These are phyloP conservation scores for Yponomeuta sedellus DNA, from an alignment of 2,888 invertebrate species.

Conservation along the genomic window DNA sequence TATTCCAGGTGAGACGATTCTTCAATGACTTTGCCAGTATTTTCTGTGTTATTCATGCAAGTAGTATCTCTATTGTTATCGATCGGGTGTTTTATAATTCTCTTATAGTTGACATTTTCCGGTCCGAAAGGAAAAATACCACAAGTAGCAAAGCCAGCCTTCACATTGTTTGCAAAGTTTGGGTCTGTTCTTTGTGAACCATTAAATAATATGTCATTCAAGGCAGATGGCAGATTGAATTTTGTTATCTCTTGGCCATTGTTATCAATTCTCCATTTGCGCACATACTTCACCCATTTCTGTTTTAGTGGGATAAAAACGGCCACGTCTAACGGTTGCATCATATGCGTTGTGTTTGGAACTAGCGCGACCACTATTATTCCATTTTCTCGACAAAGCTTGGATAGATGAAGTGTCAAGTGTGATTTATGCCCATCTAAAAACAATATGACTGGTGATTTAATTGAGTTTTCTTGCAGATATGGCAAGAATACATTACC, in stretches of 20 bases:
- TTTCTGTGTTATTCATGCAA: no score
- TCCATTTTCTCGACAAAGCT: slow-evolving; percentile 16
- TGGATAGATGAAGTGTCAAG: slow-evolving; percentile 12
- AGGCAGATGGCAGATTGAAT: slow-evolving; percentile 22
- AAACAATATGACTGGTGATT: slow-evolving; percentile 9
- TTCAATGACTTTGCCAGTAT: no score
- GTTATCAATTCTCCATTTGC: slow-evolving; percentile 25
- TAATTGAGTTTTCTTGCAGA: not conserved
- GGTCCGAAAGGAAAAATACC: no score
- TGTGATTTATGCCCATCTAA: slow-evolving; percentile 16
- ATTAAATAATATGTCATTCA: not conserved
- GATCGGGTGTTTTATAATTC: no score
- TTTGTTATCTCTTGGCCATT: slow-evolving; percentile 26
- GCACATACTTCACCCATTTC: slow-evolving; percentile 21
- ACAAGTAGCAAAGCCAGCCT: no score
- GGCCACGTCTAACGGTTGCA: no score
- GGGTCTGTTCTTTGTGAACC: no score
- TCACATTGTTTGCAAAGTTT: no score
- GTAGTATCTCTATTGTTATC: no score
- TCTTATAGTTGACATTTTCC: no score
- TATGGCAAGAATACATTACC: no score
- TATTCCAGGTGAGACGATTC: no score
- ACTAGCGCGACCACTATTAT: slow-evolving; percentile 14
- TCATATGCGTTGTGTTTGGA: slow-evolving; percentile 15
- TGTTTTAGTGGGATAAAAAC: slow-evolving; percentile 19